Percentiles rank a stretch among this genome's conserved stretches.
These are phyloP conservation scores for Troilus luridus DNA, from an alignment of 2,888 invertebrate species.

Conservation along the genomic window DNA sequence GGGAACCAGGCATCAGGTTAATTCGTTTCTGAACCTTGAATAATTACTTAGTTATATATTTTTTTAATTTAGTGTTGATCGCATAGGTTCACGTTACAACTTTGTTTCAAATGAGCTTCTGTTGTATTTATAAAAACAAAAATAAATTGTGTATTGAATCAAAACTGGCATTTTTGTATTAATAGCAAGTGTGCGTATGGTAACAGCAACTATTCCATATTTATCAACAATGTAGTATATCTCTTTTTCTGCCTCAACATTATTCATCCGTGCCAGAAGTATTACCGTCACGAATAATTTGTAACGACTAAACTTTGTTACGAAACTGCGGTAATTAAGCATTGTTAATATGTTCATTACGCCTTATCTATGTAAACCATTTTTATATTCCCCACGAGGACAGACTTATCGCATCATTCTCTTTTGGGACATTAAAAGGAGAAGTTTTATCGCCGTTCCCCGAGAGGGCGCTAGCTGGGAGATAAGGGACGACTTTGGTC, in stretches of 20 bases:
- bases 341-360: background rate
- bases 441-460: background rate
- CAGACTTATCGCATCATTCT: conserved; percentile 19
- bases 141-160: too few relatives aligned
- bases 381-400: background rate
- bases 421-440: conserved; percentile 13
- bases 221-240: background rate
- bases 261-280: background rate
- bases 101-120: too few relatives aligned
- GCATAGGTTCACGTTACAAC: too few relatives aligned
- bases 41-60: too few relatives aligned
- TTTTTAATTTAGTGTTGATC: too few relatives aligned
- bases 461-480: background rate
- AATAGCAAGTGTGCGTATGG: too few relatives aligned
- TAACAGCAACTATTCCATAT: too few relatives aligned
- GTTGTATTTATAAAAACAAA: too few relatives aligned
- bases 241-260: background rate
- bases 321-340: background rate
- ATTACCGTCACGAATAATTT: background rate
- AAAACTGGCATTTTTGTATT: too few relatives aligned
- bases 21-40: too few relatives aligned
- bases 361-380: conserved; percentile 6
- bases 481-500: background rate
- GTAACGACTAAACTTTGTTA: conserved; percentile 6
- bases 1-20: too few relatives aligned